Evolutionary conservation across 2,797 vertebrate genomes (phyloP).

Genomic region (Sarcoramphus papa): DNA sequence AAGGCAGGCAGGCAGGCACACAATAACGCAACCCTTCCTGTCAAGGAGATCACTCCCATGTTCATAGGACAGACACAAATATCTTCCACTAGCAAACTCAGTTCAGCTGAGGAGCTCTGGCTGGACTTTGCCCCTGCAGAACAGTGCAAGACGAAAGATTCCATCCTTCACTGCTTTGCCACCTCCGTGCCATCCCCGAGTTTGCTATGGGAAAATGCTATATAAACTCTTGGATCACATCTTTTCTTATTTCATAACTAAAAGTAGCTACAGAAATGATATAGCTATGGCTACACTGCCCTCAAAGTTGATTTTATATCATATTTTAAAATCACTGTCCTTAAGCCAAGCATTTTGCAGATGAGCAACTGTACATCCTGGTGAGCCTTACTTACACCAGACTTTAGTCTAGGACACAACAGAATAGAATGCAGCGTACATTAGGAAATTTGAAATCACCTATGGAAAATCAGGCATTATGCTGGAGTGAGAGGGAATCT

Average conservation of each 20-base stretch:
- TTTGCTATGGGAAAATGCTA: rapidly evolving
- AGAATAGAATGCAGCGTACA: neutral
- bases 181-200: rapidly evolving
- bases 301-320: neutral
- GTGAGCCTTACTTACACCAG: neutral
- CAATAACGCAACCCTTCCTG: neutral
- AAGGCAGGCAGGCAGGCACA: neutral
- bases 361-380: neutral
- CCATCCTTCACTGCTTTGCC: neutral
- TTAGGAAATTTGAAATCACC: neutral
- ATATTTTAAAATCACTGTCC: neutral
- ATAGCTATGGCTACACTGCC: neutral
- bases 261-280: neutral
- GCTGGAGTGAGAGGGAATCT: neutral
- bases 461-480: neutral
- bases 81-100: neutral
- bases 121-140: neutral
- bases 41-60: rapidly evolving
- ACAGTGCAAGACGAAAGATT: neutral
- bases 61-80: neutral
- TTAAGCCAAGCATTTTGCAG: neutral
- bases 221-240: neutral
- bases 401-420: neutral
- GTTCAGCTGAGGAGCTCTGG: neutral
- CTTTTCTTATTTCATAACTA: neutral